Evolutionary conservation across 2,888 invertebrate genomes (phyloP).

Genomic region (Chirona hameri): DNA sequence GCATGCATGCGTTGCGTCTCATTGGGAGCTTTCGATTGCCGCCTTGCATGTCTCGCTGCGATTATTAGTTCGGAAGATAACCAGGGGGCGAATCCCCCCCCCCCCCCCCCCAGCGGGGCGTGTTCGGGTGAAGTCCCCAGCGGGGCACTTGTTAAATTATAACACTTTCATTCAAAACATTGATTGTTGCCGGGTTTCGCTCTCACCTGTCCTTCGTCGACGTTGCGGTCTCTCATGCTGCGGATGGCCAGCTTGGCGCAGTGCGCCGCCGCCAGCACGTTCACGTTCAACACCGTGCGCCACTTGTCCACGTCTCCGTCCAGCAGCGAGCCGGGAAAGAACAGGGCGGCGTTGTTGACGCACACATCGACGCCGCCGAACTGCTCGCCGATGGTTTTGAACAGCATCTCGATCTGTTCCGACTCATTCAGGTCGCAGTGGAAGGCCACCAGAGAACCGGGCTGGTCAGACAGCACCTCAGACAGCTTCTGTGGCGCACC

Average conservation of each 20-base stretch:
- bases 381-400: slow-evolving; percentile 39
- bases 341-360: slow-evolving; percentile 47
- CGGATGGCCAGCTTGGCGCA: slow-evolving; percentile 45
- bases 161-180: too few species aligned
- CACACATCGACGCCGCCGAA: slow-evolving; percentile 47
- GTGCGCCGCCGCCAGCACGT: slow-evolving; percentile 45
- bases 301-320: slow-evolving; percentile 35
- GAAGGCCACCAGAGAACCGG: not conserved
- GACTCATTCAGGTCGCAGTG: slow-evolving; percentile 45
- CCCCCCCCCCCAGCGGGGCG: too few species aligned
- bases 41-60: too few species aligned
- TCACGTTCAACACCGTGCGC: slow-evolving; percentile 42
- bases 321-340: slow-evolving; percentile 43
- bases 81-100: too few species aligned
- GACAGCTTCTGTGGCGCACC: not conserved
- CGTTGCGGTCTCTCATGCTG: slow-evolving; percentile 45
- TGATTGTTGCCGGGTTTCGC: too few species aligned
- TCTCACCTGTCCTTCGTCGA: slow-evolving; percentile 46
- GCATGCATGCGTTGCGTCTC: too few species aligned
- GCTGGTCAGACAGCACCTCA: not conserved
- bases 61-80: too few species aligned
- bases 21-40: too few species aligned
- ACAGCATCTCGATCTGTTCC: slow-evolving; percentile 45
- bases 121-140: too few species aligned
- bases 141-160: too few species aligned